phyloP scores from a whole-genome alignment of 1,140 invertebrate species.

The Atta cephalotes region DNA sequence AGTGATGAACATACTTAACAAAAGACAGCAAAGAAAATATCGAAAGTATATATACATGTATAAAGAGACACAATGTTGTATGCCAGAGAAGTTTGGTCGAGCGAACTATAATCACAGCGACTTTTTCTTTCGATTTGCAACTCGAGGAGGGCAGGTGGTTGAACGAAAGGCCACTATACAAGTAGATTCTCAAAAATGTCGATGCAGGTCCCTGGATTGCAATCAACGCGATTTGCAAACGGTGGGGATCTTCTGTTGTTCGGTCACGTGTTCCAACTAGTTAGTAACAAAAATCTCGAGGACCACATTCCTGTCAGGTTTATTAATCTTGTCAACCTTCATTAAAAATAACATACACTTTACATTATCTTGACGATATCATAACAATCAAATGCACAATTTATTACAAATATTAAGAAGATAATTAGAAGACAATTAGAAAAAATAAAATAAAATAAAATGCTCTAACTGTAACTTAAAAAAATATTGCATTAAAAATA shows the following conservation, averaged over 20 bases:
- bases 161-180: conserved; percentile 62
- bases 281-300: conserved; percentile 43
- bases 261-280: conserved; percentile 28
- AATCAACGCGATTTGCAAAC: conserved; percentile 33
- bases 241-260: conserved; percentile 18
- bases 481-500: too few relatives aligned
- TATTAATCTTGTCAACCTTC: conserved; percentile 50
- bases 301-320: conserved; percentile 19
- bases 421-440: not conserved
- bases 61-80: not conserved
- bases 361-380: not conserved
- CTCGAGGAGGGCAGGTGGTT: conserved; percentile 65
- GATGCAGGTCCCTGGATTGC: conserved; percentile 36
- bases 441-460: not conserved
- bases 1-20: not conserved
- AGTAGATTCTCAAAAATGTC: conserved; percentile 71
- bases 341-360: conserved; percentile 33
- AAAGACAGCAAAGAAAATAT: not conserved
- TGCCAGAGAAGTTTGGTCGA: conserved; percentile 44
- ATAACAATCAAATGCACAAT: not conserved
- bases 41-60: not conserved
- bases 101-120: conserved; percentile 45
- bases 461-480: not conserved
- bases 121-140: conserved; percentile 43
- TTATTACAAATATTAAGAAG: not conserved